These are phyloP conservation scores for Rhinella marina DNA, from an alignment of 2,797 vertebrate genomes.

Conservation along the genomic window DNA sequence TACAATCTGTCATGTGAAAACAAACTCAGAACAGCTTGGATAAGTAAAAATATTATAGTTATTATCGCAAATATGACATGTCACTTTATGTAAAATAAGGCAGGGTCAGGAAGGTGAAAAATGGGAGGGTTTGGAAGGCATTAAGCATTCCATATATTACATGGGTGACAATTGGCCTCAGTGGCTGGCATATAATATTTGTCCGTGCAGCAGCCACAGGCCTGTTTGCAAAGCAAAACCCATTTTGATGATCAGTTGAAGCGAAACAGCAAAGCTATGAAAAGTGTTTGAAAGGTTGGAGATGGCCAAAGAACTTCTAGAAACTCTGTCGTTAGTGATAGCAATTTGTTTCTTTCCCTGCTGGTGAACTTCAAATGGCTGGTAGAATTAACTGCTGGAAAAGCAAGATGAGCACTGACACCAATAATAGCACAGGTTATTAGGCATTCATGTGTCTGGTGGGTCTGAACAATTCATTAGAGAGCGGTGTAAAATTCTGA, in stretches of 20 bases:
- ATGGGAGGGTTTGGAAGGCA: too few species aligned
- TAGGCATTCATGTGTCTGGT: slow-evolving; percentile 30
- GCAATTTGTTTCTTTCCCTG: slow-evolving; percentile 2
- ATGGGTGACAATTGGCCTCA: too few species aligned
- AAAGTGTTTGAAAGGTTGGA: background rate
- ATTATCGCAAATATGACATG: too few species aligned
- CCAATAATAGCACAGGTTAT: slow-evolving; percentile 18
- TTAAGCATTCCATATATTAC: background rate
- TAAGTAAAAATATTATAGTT: too few species aligned
- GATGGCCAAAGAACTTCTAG: background rate
- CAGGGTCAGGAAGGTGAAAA: too few species aligned
- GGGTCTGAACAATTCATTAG: slow-evolving; percentile 11
- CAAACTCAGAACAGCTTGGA: too few species aligned
- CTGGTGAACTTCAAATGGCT: slow-evolving; percentile 16
- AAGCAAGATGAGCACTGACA: slow-evolving; percentile 18
- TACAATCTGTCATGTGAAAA: too few species aligned
- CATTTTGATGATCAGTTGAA: background rate
- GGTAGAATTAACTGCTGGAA: background rate
- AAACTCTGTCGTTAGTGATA: background rate
- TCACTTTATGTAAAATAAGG: too few species aligned
- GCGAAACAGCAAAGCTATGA: background rate
- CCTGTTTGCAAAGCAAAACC: background rate
- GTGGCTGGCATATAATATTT: background rate
- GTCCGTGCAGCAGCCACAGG: background rate
- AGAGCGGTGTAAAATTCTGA: background rate